These are phyloP conservation scores for Serripes groenlandicus DNA, from an alignment of 2,888 invertebrate species.

Conservation along the genomic window DNA sequence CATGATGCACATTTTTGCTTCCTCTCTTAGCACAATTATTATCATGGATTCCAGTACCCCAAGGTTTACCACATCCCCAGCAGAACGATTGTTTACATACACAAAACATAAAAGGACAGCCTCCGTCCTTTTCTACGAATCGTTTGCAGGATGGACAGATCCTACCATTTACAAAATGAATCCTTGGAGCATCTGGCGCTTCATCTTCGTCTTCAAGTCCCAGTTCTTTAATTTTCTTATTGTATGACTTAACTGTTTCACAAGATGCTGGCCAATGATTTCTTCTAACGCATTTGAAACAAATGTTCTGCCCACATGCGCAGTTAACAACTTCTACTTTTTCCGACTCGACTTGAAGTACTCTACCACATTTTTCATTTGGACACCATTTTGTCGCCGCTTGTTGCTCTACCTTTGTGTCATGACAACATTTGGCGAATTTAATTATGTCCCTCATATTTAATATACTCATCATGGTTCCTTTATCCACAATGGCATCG, in stretches of 20 bases:
- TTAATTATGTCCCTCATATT: slow-evolving; percentile 48
- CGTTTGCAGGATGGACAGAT: slow-evolving; percentile 71
- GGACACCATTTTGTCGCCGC: slow-evolving; percentile 71
- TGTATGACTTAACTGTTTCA: slow-evolving; percentile 53
- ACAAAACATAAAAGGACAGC: slow-evolving; percentile 71
- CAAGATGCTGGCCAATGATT: slow-evolving; percentile 76
- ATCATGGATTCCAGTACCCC: neutral
- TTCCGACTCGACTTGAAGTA: slow-evolving; percentile 44
- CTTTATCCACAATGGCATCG: slow-evolving; percentile 51
- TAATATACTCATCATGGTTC: slow-evolving; percentile 49
- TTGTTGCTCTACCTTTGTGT: slow-evolving; percentile 58
- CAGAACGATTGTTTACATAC: slow-evolving; percentile 69
- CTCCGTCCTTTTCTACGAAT: slow-evolving; percentile 72
- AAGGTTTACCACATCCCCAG: slow-evolving; percentile 70
- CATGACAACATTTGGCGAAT: slow-evolving; percentile 53
- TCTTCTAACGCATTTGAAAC: slow-evolving; percentile 68
- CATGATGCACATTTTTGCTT: neutral
- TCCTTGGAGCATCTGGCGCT: slow-evolving; percentile 3
- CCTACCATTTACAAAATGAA: slow-evolving; percentile 64
- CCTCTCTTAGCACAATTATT: neutral
- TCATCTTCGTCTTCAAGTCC: slow-evolving; percentile 52
- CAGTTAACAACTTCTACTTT: slow-evolving; percentile 59
- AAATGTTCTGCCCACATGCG: slow-evolving; percentile 66
- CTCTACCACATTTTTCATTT: slow-evolving; percentile 67
- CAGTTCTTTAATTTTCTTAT: slow-evolving; percentile 48